Base-by-base conservation (phyloP, 1,140 invertebrate species). In the Procambarus virginalis region DNA sequence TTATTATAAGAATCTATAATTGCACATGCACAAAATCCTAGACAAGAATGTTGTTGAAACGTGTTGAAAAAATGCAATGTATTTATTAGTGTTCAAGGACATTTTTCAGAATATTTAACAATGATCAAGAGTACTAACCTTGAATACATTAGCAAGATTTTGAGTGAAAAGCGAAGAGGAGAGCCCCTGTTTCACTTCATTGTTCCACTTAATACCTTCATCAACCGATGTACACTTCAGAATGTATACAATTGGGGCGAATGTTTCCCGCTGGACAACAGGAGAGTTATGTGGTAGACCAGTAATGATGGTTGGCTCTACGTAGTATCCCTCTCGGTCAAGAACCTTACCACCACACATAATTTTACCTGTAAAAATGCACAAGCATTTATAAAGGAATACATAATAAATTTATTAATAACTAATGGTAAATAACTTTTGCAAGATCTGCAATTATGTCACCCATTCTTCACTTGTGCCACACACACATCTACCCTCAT, bases 171-270 rank as follows among this genome's bases (percentile, higher is more conserved):
- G 94, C 93, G 98, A 98, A 48, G 98, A 99, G 0, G 98, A 99
- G 0, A 99, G 94, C 45, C 99, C 99, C 95, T 99, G 99, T 55
- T 98, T 96, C 0, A 99, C 98, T 94, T 97, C 96, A 94, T 99
- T 99, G 94, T 99, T 99, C 95, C 96, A 96, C 73, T 94, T 92
- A 92, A 99, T 98, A 14, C 97, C 98, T 93, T 99, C 97, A 78
- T 99, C 96, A 2, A 99, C 93, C 92, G 95, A 96, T 17, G 96
- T 94, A 34, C 96, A 95, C 93, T 98, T 97, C 2, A 99, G 93
- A 88, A 98, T 96, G 94, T 99, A 99, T 1, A 99, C 98, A 93
- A 99, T 99, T 2, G 99, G 99, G 6, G 98, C 99, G 94, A 99
- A 99, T 76, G 98, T 99, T 95, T 99, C 99, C 45, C 95, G 95